Conservation (phyloP, 2,113 vertebrate species). For the Dipodomys spectabilis region DNA sequence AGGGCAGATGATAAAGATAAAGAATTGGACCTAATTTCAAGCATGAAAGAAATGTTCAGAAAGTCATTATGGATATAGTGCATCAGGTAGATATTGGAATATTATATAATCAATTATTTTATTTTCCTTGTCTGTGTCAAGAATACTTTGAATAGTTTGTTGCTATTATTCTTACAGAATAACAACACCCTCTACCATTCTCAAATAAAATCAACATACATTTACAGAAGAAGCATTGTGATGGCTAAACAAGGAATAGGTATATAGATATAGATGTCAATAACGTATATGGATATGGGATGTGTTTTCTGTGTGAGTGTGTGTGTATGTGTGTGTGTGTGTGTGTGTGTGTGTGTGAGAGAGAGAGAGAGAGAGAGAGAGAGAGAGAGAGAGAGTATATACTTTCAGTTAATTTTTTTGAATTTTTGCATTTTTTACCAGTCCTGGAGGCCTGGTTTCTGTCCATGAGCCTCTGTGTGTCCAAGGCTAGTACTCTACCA, state of each 20-base stretch:
- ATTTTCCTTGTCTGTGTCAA: background rate
- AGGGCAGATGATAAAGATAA: conserved; percentile 21
- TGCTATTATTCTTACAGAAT: background rate
- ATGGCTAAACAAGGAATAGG: background rate
- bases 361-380: no score
- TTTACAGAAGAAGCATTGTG: background rate
- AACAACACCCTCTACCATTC: background rate
- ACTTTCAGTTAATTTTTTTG: no score
- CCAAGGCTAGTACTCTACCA: no score
- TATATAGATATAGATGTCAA: background rate
- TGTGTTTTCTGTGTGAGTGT: background rate
- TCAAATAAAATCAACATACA: background rate
- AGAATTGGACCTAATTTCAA: conserved; percentile 46
- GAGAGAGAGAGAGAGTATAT: no score
- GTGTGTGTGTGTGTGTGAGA: no score
- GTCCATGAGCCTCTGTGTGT: no score
- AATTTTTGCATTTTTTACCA: no score
- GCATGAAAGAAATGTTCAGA: background rate
- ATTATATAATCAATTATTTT: background rate
- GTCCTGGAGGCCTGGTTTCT: no score
- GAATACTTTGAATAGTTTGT: background rate
- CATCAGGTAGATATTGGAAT: conserved; percentile 12
- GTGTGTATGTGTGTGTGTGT: no score
- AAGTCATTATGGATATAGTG: background rate
- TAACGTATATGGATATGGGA: background rate